A percentile compares a stretch with the other conserved stretches of the same genome.
Conservation (phyloP, 2,888 invertebrate species). For the Lacanobia oleracea region DNA sequence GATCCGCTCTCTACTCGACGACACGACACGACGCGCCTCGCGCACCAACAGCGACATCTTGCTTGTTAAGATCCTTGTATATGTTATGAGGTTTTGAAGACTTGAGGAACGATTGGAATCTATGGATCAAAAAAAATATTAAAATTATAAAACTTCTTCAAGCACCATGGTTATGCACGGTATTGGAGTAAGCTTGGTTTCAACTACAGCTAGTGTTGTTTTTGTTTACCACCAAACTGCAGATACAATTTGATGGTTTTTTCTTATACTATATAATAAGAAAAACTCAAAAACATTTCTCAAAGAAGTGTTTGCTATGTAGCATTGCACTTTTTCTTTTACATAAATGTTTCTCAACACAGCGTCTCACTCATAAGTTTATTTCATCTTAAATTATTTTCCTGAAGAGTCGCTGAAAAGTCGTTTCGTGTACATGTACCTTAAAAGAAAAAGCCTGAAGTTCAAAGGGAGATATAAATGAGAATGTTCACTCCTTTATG, state of each 20-base stretch:
- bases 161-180: background rate
- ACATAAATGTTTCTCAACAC: conserved; percentile 1
- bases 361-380: conserved; percentile 30
- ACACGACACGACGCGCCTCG: conserved; percentile 64
- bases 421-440: conserved; percentile 66
- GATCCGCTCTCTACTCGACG: conserved; percentile 72
- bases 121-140: background rate
- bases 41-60: conserved; percentile 49
- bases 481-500: conserved; percentile 74
- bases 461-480: conserved; percentile 82
- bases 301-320: conserved; percentile 2
- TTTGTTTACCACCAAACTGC: background rate
- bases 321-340: conserved; percentile 29
- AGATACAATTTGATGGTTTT: background rate
- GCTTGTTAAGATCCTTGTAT: conserved; percentile 57
- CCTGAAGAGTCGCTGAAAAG: conserved; percentile 61
- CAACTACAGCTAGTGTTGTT: background rate
- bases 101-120: conserved; percentile 4
- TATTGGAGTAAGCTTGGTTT: background rate
- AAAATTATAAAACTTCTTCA: background rate
- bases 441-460: conserved; percentile 79
- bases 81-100: conserved; percentile 37
- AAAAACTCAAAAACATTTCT: background rate
- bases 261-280: background rate
- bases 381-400: conserved; percentile 50